phyloP scores from a whole-genome alignment of 2,888 invertebrate genomes.

The Thyatira batis region DNA sequence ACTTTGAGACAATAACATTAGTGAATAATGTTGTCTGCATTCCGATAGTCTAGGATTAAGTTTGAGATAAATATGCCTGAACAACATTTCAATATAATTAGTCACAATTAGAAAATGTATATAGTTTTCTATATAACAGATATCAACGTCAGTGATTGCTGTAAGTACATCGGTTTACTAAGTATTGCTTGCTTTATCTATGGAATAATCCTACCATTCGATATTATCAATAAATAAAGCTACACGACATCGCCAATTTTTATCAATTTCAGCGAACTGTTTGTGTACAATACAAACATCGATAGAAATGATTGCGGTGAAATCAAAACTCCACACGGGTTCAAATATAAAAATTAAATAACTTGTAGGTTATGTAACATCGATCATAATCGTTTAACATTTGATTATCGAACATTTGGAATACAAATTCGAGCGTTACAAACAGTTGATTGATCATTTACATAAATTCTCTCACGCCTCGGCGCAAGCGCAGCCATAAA shows the following conservation, averaged over 20 bases:
- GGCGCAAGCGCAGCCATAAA: constrained; percentile 32
- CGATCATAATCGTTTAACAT: constrained; percentile 3
- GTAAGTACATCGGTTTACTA: background rate
- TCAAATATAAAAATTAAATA: background rate
- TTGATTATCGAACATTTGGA: constrained; percentile 13
- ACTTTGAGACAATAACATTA: background rate
- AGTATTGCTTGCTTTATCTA: background rate
- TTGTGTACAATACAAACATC: background rate
- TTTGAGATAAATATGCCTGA: too few relatives aligned
- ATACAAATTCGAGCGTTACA: constrained; percentile 27
- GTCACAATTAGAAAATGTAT: too few relatives aligned
- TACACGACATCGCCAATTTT: background rate
- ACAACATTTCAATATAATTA: too few relatives aligned
- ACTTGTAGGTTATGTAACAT: constrained; percentile 4
- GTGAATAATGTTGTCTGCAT: background rate
- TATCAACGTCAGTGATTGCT: background rate
- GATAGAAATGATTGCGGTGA: background rate
- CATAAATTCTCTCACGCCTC: constrained; percentile 48
- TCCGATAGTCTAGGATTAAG: too few relatives aligned
- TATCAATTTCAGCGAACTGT: background rate
- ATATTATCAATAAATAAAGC: background rate
- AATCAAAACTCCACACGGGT: background rate
- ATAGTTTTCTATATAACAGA: background rate
- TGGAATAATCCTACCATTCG: background rate
- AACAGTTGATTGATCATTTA: constrained; percentile 38